A percentile compares a stretch with the other conserved stretches of the same genome.
These are phyloP conservation scores for Xylocopa sonorina DNA, from an alignment of 1,140 invertebrate genomes.

Conservation along the genomic window DNA sequence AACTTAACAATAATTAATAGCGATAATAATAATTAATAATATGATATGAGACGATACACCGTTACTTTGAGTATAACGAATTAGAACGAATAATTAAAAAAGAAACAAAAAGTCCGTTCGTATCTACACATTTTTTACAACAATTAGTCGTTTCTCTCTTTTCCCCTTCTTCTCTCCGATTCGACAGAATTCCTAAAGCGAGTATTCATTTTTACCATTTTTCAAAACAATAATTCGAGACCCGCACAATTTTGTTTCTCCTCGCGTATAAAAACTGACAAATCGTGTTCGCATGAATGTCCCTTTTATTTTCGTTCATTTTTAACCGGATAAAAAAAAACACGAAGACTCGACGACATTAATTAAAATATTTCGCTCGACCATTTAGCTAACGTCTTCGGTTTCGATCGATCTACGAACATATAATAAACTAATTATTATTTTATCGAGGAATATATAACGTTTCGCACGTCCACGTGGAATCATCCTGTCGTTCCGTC, in stretches of 20 bases:
- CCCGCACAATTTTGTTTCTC: background rate
- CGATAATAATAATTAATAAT: constrained; percentile 65
- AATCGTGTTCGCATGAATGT: background rate
- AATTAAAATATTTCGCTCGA: constrained; percentile 2
- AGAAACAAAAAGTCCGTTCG: constrained; percentile 61
- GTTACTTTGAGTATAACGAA: constrained; percentile 49
- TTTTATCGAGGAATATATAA: constrained; percentile 25
- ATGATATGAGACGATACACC: constrained; percentile 60
- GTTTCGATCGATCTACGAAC: constrained; percentile 8
- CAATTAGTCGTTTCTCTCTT: constrained; percentile 40
- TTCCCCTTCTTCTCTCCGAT: background rate
- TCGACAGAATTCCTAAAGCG: background rate
- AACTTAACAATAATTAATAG: constrained; percentile 64
- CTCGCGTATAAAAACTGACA: no score
- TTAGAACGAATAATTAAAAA: constrained; percentile 62
- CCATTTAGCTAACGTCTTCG: background rate
- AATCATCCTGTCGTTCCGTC: constrained; percentile 18
- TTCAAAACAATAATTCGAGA: background rate
- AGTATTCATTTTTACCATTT: background rate
- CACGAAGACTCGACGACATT: background rate
- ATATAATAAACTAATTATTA: constrained; percentile 43
- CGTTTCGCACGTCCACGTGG: constrained; percentile 20
- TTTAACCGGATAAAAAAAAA: background rate
- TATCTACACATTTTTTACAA: constrained; percentile 69
- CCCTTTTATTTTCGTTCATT: no score